Conservation (phyloP, 2,113 vertebrate genomes). For the Phoxinus phoxinus region DNA sequence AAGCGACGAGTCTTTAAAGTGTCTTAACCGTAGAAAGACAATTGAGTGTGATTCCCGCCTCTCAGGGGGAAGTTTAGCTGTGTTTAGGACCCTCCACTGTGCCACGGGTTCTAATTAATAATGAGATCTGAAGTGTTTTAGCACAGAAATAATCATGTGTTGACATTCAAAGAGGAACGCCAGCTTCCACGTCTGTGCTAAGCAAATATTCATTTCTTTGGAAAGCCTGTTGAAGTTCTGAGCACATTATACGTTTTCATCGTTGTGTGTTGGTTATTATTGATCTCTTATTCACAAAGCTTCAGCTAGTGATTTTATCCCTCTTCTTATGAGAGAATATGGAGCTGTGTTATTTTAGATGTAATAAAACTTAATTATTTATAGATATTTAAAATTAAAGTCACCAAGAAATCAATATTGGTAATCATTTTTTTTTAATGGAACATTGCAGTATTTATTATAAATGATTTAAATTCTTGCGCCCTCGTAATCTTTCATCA, state of each 20-base stretch:
- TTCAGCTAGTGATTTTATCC: background rate
- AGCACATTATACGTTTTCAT: background rate
- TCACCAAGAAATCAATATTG: background rate
- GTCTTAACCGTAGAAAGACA: slow-evolving; percentile 8
- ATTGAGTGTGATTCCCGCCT: slow-evolving; percentile 27
- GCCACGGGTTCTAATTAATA: slow-evolving; percentile 55
- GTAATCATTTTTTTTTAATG: too few species aligned
- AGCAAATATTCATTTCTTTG: slow-evolving; percentile 1
- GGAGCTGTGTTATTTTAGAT: background rate
- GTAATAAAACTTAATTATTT: background rate
- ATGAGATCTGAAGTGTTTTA: slow-evolving; percentile 41
- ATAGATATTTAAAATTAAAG: background rate
- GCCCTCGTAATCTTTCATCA: too few species aligned
- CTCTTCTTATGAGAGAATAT: background rate
- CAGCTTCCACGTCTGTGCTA: background rate
- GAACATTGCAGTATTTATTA: too few species aligned
- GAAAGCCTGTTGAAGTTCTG: background rate
- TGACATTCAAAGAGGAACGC: slow-evolving; percentile 10
- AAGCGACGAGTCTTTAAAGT: background rate
- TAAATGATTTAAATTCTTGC: too few species aligned
- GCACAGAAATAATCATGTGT: slow-evolving; percentile 22
- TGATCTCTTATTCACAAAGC: background rate
- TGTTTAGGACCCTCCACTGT: slow-evolving; percentile 18
- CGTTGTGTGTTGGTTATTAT: background rate
- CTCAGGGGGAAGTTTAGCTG: slow-evolving; percentile 30